Conservation (phyloP, 2,888 invertebrate genomes). For the Pandemis corylana region DNA sequence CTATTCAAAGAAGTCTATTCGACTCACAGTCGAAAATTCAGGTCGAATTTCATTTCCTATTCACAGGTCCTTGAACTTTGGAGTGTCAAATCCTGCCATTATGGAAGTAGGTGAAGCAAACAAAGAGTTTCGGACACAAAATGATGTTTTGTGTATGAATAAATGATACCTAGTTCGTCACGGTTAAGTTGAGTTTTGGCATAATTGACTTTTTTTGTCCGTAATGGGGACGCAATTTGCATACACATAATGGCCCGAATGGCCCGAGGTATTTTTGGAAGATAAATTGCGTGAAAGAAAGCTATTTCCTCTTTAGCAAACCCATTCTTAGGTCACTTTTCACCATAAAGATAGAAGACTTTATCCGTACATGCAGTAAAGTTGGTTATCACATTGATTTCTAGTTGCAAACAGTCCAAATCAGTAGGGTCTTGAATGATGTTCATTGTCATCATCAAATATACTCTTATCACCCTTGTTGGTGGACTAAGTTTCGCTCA, state of each 20-base stretch:
- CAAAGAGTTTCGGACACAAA: constrained; percentile 32
- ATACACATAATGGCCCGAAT: constrained; percentile 19
- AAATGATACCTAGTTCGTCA: constrained; percentile 29
- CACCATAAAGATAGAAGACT: not conserved
- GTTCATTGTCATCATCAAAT: no score
- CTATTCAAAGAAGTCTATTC: constrained; percentile 36
- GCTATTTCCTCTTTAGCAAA: not conserved
- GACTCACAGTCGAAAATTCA: constrained; percentile 36
- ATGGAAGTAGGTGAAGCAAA: constrained; percentile 36
- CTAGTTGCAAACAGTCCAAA: no score
- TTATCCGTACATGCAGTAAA: not conserved
- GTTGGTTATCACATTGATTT: no score
- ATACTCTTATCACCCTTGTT: no score
- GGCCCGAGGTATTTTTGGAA: constrained; percentile 5
- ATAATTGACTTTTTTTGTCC: constrained; percentile 27
- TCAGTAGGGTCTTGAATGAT: no score
- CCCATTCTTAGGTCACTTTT: constrained; percentile 11
- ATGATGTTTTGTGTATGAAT: constrained; percentile 24
- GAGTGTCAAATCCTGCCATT: constrained; percentile 41
- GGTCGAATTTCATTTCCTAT: constrained; percentile 50
- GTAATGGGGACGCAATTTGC: constrained; percentile 29
- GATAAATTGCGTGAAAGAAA: not conserved
- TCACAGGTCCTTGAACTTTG: constrained; percentile 54
- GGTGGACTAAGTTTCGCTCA: no score
- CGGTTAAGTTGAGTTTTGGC: constrained; percentile 21